Evolutionary conservation across 2,113 vertebrate species (phyloP).

Genomic region (Vulpes lagopus): DNA sequence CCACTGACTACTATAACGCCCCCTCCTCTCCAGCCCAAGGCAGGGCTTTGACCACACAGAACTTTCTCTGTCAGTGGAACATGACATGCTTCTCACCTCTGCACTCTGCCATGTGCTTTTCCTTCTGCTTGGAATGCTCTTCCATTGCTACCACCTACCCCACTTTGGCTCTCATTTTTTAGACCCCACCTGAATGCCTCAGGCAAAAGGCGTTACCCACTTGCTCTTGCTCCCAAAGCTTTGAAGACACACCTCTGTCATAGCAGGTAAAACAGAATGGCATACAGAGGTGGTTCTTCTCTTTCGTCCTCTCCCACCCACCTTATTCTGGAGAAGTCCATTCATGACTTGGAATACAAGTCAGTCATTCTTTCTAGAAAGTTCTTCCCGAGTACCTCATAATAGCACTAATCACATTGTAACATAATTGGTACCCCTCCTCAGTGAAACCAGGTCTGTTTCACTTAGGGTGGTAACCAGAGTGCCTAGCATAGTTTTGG

Average conservation of each 20-base stretch:
- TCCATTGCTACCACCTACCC: not conserved
- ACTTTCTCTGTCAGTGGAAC: not conserved
- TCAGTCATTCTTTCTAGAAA: conserved; percentile 7
- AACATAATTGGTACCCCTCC: not conserved
- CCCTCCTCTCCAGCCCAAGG: too few relatives aligned
- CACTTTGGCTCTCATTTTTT: not conserved
- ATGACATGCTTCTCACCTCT: not conserved
- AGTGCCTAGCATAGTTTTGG: not conserved
- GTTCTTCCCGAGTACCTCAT: not conserved
- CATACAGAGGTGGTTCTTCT: not conserved
- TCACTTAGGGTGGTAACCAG: not conserved
- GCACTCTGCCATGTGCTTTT: not conserved
- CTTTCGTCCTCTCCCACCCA: not conserved
- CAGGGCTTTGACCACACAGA: not conserved
- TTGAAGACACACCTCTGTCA: not conserved
- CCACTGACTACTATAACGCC: not conserved
- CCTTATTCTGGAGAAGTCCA: not conserved
- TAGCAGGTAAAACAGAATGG: not conserved
- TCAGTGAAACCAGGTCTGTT: not conserved
- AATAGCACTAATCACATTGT: not conserved
- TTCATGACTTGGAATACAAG: conserved; percentile 1
- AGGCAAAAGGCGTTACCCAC: not conserved
- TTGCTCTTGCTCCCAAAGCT: not conserved
- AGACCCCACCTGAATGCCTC: not conserved
- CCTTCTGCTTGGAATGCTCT: not conserved